These are phyloP conservation scores for Hepsetus odoe DNA, from an alignment of 2,113 vertebrate species.

Conservation along the genomic window DNA sequence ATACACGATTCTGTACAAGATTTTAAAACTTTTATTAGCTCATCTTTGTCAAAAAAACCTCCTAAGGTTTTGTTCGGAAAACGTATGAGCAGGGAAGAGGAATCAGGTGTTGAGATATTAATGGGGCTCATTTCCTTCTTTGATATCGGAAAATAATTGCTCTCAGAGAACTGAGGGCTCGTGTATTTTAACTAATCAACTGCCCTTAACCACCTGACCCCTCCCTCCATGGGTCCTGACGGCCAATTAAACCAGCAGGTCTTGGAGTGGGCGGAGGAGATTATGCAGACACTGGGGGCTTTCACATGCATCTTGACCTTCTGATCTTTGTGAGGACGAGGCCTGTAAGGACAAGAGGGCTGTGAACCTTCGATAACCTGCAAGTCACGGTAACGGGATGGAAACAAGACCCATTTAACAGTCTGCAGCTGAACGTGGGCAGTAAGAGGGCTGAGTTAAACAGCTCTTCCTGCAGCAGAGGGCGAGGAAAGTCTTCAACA, in stretches of 20 bases:
- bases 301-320: not conserved
- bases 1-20: constrained; percentile 2
- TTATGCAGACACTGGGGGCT: not conserved
- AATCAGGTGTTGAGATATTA: constrained; percentile 27
- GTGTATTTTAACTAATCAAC: not conserved
- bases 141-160: constrained; percentile 20
- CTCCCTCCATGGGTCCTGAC: not conserved
- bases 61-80: constrained; percentile 13
- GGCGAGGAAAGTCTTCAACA: not conserved
- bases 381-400: not conserved
- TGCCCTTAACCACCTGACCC: not conserved
- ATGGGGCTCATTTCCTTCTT: constrained; percentile 38
- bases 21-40: constrained; percentile 34
- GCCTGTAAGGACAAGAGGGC: not conserved
- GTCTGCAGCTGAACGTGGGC: not conserved
- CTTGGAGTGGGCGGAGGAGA: not conserved
- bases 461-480: not conserved
- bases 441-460: not conserved
- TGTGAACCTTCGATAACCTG: not conserved
- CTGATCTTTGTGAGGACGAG: not conserved
- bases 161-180: not conserved
- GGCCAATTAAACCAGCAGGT: not conserved
- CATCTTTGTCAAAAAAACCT: not conserved
- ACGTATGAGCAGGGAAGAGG: constrained; percentile 10
- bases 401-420: not conserved